Base-by-base conservation (phyloP, 64 coral and sea anemone species). In the Pocillopora damicornis region DNA sequence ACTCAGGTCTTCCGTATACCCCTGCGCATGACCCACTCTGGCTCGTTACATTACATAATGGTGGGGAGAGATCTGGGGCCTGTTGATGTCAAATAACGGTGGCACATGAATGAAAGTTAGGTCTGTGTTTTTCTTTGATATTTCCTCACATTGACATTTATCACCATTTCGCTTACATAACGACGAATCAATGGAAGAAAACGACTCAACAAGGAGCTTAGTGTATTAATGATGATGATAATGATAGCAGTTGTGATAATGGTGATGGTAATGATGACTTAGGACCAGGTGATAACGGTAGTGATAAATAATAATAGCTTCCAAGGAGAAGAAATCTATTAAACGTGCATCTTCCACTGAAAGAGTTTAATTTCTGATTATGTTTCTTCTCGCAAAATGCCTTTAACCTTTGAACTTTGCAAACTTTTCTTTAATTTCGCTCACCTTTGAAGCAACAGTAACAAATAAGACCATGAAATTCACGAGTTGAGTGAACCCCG, bases 401-500 rank as follows among this genome's bases (percentile, higher is more conserved):
- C 66, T 11, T 67, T 69, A 63, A 13, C 18, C 11, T 18, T n/a
- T n/a, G 4, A 22, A 22, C 23, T 69, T 69, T 11, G 20, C 8
- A n/a, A n/a, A 17, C 66, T 4, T 69, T 26, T 23, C 66, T n/a
- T 23, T 69, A 10, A 15, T n/a, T 1, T 38, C 76, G 15, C 77
- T 74, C 38, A 92, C 86, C 91, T 92, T 92, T 22, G 91, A 92
- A 18, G 86, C 78, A 14, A 92, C 91, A 63, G 91, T 88, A 56
- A 88, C 68, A 88, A 88, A 88, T 37, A 92, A 88, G n/a, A 92
- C 91, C 77, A 92, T 35, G 61, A 92, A 92, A 76, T 92, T 80
- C 57, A 75, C 78, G 22, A 80, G 58, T 67, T 74, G 74, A 2
- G 73, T 65, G 59, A 76, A 63, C 35, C 61, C 63, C 30, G 86